These are phyloP conservation scores for Pelvicachromis taeniatus DNA, from an alignment of 2,113 vertebrate species.

Conservation along the genomic window DNA sequence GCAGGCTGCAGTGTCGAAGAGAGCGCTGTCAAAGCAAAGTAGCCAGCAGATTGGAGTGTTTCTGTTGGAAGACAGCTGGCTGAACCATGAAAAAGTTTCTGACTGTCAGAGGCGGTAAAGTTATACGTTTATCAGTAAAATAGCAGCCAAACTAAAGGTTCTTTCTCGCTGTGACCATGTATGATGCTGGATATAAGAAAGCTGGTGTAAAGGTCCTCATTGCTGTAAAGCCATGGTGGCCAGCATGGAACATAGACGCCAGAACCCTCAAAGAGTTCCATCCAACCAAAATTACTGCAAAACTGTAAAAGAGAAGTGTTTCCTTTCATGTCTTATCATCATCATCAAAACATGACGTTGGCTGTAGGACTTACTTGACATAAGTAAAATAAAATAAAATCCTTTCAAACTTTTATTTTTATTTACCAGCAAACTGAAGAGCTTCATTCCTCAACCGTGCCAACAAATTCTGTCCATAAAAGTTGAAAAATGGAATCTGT, in stretches of 20 bases:
- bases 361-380: neutral
- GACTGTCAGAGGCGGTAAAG: neutral
- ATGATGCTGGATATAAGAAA: neutral
- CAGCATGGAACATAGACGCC: neutral
- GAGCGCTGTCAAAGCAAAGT: neutral
- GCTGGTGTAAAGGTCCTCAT: neutral
- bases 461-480: neutral
- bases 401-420: neutral
- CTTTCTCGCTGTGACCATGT: neutral
- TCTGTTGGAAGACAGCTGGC: neutral
- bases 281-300: neutral
- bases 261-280: neutral
- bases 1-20: neutral
- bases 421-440: neutral
- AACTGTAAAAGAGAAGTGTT: neutral
- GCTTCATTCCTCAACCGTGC: neutral
- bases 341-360: neutral
- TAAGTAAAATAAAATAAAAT: no score
- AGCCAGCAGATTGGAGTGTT: neutral
- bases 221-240: neutral
- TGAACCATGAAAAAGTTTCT: neutral
- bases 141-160: neutral
- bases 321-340: neutral
- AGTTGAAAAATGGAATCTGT: neutral
- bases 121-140: neutral